Percentiles rank a stretch among this genome's conserved stretches.
phyloP scores from a whole-genome alignment of 2,113 vertebrate species.

The Chlorodrepanis virens region DNA sequence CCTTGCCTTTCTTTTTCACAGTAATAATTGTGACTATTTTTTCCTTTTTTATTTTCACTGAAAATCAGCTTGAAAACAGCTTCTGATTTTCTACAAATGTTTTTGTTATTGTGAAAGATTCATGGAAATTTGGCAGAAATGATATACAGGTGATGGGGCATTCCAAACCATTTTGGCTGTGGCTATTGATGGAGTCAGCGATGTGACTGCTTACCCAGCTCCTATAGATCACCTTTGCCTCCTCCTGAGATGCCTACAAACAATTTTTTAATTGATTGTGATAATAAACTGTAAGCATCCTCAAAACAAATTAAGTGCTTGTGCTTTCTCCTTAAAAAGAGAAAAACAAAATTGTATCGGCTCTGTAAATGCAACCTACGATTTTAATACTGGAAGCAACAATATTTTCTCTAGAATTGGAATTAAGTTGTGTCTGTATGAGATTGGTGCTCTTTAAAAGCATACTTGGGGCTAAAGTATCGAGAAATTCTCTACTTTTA shows the following conservation, averaged over 20 bases:
- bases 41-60: neutral
- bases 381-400: neutral
- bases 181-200: rapidly evolving
- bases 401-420: neutral
- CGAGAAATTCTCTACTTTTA: constrained; percentile 16
- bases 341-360: neutral
- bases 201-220: neutral
- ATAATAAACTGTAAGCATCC: neutral
- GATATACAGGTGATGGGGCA: neutral
- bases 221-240: neutral
- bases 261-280: neutral
- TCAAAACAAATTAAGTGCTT: neutral
- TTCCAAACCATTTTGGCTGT: neutral
- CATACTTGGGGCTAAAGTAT: constrained; percentile 16
- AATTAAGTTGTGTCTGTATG: neutral
- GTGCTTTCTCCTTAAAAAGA: neutral
- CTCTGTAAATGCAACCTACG: neutral
- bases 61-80: neutral
- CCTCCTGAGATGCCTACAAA: neutral
- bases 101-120: neutral
- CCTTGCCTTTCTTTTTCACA: neutral
- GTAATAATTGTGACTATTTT: neutral
- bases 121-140: neutral
- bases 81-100: neutral
- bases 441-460: constrained; percentile 8